Evolutionary conservation across 2,797 vertebrate species (phyloP).

Genomic region (Picus viridis): DNA sequence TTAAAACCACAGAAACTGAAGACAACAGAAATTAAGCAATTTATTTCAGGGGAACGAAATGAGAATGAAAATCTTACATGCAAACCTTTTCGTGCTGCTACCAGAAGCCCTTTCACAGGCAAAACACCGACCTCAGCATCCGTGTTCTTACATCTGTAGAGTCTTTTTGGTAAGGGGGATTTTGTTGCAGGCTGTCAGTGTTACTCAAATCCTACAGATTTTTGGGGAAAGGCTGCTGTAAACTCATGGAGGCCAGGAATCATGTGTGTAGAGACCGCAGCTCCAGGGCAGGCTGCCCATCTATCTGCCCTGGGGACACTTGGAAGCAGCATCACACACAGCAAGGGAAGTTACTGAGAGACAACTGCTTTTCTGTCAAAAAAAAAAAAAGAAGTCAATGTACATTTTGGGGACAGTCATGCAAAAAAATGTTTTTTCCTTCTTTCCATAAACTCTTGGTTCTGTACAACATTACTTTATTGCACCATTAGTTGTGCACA

Average conservation of each 20-base stretch:
- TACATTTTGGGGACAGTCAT: neutral
- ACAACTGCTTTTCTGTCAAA: neutral
- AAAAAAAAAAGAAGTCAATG: neutral
- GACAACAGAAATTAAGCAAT: neutral
- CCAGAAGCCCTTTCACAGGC: neutral
- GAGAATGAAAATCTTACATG: neutral
- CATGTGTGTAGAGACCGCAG: neutral
- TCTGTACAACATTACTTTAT: neutral
- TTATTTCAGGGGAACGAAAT: neutral
- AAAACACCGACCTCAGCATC: neutral
- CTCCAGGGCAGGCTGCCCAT: fast-evolving
- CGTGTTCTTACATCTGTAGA: neutral
- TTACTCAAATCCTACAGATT: neutral
- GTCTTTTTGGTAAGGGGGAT: neutral
- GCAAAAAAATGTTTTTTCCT: neutral
- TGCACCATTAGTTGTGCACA: neutral
- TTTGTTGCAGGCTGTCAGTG: neutral
- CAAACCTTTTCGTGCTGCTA: neutral
- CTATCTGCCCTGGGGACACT: neutral
- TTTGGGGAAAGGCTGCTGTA: neutral
- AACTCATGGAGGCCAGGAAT: neutral
- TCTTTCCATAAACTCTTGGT: neutral
- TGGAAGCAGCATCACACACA: fast-evolving
- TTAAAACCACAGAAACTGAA: neutral
- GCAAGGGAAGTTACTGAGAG: neutral